These are phyloP conservation scores for Tetranychus piercei DNA, from an alignment of 2,888 invertebrate species.

Conservation along the genomic window DNA sequence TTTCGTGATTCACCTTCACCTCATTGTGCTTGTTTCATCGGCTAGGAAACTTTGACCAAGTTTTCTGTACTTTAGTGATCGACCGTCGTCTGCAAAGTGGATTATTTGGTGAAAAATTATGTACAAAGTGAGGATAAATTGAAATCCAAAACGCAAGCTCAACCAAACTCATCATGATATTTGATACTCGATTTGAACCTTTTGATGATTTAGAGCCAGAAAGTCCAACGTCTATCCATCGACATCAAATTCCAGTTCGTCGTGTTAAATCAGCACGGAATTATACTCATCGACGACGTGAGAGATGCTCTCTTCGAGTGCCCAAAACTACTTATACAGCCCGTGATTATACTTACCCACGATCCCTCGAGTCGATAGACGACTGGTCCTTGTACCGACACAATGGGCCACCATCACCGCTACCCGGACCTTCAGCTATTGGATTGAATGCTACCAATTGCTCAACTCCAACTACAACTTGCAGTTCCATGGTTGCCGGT, in stretches of 20 bases:
- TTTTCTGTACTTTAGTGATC: too few relatives aligned
- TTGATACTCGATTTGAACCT: neutral
- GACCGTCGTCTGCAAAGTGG: too few relatives aligned
- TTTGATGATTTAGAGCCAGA: constrained; percentile 6
- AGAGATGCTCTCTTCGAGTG: constrained; percentile 6
- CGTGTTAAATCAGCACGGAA: neutral
- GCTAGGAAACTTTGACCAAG: too few relatives aligned
- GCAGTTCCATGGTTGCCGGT: neutral
- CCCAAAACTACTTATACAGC: neutral
- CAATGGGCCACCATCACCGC: neutral
- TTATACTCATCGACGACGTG: neutral
- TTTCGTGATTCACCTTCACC: too few relatives aligned
- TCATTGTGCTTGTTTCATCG: too few relatives aligned
- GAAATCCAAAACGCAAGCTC: neutral
- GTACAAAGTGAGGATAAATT: too few relatives aligned
- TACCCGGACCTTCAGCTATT: neutral
- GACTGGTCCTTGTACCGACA: constrained; percentile 3
- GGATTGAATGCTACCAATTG: neutral
- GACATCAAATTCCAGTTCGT: neutral
- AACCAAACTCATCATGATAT: neutral
- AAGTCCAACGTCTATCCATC: constrained; percentile 2
- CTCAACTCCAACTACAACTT: neutral
- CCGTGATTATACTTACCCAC: neutral
- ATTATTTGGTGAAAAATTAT: too few relatives aligned
- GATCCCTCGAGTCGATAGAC: constrained; percentile 2